Base-by-base conservation (phyloP, 2,113 vertebrate species). In the Megaceryle torquata region DNA sequence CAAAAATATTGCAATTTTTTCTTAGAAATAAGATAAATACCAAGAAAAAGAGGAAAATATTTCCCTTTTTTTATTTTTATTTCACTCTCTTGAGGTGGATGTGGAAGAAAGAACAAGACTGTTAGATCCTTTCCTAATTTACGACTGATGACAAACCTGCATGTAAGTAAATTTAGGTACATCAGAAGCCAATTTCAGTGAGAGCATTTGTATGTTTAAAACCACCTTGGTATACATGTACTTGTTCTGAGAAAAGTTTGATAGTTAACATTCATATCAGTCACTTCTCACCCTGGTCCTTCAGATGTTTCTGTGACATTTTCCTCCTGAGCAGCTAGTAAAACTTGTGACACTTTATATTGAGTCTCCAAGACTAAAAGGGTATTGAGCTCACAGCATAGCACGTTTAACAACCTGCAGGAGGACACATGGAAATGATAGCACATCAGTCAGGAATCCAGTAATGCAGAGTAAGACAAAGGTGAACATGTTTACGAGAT, bases 361-460 rank as follows among this genome's bases (percentile, higher is more conserved):
- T 99, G 99, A 95, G 98, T 98, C 97, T 99, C 98, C 95, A 99
- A 94, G 39, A 99, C 98, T 65, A 99, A 97, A 57, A 99, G 98
- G 11, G 98, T 98, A 95, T 99, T 98, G 95, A 99, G 98, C 88
- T 98, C 98, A 97, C 98, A 99, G 98, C 99, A 99, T 4, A 99
- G 82, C 64, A 99, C 98, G 72, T 98, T 99, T 87, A 99, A 97
- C 78, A 99, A 96, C 95, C 99, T 99, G 95, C 54, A 95, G 31
- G 67, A 95, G 84, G 53, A 75, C 63, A 96, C 26, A 85, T 57
- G 64, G 57, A 74, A 94, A 88, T 29, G 25, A 84, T 4, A 71
- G n/a, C 16, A 22, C 29, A 86, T 86, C 59, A 71, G 29, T 84
- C 65, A 80, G 33, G 39, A 82, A 53, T 17, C 24, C 63, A 72